These are phyloP conservation scores for Coluber constrictor DNA, from an alignment of 2,797 vertebrate genomes.

Conservation along the genomic window DNA sequence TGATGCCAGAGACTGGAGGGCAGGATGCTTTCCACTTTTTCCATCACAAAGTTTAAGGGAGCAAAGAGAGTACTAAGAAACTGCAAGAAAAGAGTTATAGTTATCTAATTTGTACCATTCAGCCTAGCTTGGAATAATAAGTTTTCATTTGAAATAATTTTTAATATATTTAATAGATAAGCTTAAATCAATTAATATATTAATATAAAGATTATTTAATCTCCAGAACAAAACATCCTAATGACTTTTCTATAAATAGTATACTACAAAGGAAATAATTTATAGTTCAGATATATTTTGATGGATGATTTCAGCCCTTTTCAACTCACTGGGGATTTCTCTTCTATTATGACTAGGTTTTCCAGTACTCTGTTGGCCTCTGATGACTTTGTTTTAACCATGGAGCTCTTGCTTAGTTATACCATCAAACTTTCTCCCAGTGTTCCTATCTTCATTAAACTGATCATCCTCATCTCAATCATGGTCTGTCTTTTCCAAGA, in stretches of 20 bases:
- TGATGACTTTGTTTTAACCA: neutral
- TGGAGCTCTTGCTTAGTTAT: neutral
- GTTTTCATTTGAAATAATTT: neutral
- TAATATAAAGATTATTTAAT: neutral
- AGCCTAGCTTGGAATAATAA: neutral
- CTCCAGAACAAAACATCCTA: neutral
- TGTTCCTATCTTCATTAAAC: neutral
- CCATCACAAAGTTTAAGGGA: conserved; percentile 98
- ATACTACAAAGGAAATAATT: neutral
- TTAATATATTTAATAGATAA: neutral
- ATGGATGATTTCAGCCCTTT: neutral
- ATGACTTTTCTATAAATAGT: neutral
- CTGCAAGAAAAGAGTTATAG: conserved; percentile 70
- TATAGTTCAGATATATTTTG: neutral
- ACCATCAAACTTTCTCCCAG: neutral
- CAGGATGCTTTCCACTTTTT: conserved; percentile 97
- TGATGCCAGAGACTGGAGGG: conserved; percentile 98
- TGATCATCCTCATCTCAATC: neutral
- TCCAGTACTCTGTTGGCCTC: neutral
- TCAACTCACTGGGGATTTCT: neutral
- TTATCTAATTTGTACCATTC: neutral
- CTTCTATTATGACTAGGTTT: neutral
- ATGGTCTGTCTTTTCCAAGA: neutral
- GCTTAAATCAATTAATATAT: neutral
- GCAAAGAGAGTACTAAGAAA: conserved; percentile 98